Evolutionary conservation across 35 echinoderm and acorn worm genomes (phyloP).

Genomic region (Apostichopus parvimensis): DNA sequence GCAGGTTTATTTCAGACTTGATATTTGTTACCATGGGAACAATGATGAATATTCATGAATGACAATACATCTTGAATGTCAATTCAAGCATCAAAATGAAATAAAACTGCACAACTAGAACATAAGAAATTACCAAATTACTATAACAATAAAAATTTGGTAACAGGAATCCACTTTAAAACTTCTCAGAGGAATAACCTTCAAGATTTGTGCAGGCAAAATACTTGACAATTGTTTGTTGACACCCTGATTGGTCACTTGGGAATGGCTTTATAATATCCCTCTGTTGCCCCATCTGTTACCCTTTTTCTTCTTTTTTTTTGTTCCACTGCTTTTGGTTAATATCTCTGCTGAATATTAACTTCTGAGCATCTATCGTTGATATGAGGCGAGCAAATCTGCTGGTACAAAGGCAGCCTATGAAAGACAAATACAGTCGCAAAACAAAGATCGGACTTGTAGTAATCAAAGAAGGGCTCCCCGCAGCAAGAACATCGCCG

Average conservation of each 20-base stretch:
- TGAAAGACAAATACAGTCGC: slow-evolving; percentile 96
- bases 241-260: neutral
- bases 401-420: slow-evolving; percentile 94
- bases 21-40: neutral
- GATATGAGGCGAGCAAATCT: slow-evolving; percentile 89
- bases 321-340: neutral
- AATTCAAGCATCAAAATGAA: too few relatives aligned
- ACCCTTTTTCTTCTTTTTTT: neutral
- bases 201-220: neutral
- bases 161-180: neutral
- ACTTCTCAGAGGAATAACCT: too few relatives aligned
- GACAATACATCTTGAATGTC: neutral
- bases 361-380: slow-evolving; percentile 57
- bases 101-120: neutral
- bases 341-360: slow-evolving; percentile 7
- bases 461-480: slow-evolving; percentile 87
- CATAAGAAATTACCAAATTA: neutral
- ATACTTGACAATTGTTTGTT: neutral
- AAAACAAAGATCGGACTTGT: slow-evolving; percentile 85
- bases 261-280: neutral
- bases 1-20: too few relatives aligned
- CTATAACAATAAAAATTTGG: neutral
- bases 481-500: slow-evolving; percentile 88
- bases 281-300: neutral
- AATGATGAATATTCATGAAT: neutral